Evolutionary conservation across 2,113 vertebrate genomes (phyloP), one percentile per base, ranked within the genome.

Genomic region (Centrocercus urophasianus): DNA sequence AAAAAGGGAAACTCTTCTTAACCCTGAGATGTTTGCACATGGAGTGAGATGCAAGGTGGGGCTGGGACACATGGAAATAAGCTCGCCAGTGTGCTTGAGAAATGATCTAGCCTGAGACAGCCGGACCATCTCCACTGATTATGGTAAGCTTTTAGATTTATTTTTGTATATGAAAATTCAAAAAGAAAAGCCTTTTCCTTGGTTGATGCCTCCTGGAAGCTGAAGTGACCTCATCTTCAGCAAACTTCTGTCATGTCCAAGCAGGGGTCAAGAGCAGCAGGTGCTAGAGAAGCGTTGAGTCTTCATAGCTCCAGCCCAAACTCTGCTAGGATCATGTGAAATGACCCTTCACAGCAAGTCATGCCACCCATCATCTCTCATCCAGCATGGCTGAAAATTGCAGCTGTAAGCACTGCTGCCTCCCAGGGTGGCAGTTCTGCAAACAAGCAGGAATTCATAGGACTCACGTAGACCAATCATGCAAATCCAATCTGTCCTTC

Each of bases 391-490:
- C 43, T 72, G 57, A 42, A 78, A 83, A 47, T 10, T 52, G 52
- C 47, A 67, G 25, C 43, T 34, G 18, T 10, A 18, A 59, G 38
- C 28, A 38, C 5, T 2, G 1, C 40, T 32, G 27, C n/a, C 36
- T 76, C 36, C 45, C 40, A 30, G 45, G 40, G n/a, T 8, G 36
- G 36, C n/a, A 52, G 38, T 86, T 47, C 90, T 72, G 47, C 70
- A 38, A 38, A 30, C 12, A 50, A 61, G 45, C 32, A 72, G 36
- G 22, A 81, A 70, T 27, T 11, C 67, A 54, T 36, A 40, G 21
- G 47, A 38, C 11, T 72, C 1, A 0, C 38, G 10, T 1, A 34
- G 32, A 45, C 28, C 4, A 24, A 24, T 40, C 72, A 50, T 34
- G 18, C 13, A 56, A 61, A 89, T 76, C 24, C 59, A 86, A 63